Percentiles rank a stretch among this genome's conserved stretches.
phyloP scores from a whole-genome alignment of 2,113 vertebrate genomes.

The Dendropsophus ebraccatus region DNA sequence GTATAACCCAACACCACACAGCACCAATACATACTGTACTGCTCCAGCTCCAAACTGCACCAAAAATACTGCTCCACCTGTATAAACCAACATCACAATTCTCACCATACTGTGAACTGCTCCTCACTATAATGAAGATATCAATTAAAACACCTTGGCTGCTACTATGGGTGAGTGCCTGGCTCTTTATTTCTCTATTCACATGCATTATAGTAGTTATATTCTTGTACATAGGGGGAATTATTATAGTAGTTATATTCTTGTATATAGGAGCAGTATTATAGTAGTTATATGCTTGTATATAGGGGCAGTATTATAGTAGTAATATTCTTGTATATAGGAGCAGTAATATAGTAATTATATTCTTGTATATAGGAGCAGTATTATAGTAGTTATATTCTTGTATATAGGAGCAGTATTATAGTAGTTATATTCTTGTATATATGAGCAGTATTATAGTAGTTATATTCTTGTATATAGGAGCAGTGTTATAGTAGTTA shows the following conservation, averaged over 20 bases:
- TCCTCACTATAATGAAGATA: too few species aligned
- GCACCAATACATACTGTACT: too few species aligned
- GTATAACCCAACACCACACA: too few species aligned
- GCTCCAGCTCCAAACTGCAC: too few species aligned
- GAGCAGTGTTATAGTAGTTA: neutral
- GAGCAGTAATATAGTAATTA: neutral
- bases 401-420: neutral
- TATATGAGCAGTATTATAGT: neutral
- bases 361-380: neutral
- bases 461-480: constrained; percentile 7
- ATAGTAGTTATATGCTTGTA: constrained; percentile 9
- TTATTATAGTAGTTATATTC: constrained; percentile 17
- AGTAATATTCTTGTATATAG: neutral
- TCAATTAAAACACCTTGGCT: too few species aligned
- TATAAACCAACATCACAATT: too few species aligned
- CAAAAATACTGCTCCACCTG: too few species aligned
- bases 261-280: neutral
- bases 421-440: constrained; percentile 22
- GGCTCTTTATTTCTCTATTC: too few species aligned
- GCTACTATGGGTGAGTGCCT: too few species aligned
- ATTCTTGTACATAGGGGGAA: neutral
- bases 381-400: neutral
- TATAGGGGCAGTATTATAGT: neutral
- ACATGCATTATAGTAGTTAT: neutral
- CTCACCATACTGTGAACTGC: too few species aligned